Evolutionary conservation across 2,113 vertebrate genomes (phyloP).

Genomic region (Choloepus hoffmanni): DNA sequence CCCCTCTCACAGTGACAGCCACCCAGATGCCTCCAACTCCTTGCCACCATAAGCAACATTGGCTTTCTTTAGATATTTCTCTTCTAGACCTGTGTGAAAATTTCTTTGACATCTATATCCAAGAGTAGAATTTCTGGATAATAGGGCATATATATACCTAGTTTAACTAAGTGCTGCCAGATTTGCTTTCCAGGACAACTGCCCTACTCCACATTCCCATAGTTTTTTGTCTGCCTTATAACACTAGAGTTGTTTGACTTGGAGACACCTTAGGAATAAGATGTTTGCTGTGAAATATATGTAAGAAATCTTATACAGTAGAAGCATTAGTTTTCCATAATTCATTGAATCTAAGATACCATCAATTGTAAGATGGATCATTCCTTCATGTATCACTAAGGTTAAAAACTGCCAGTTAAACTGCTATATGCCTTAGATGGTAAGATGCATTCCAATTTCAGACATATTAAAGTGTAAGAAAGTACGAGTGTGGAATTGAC

Average conservation of each 20-base stretch:
- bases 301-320: background rate
- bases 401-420: slow-evolving; percentile 37
- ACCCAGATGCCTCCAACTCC: background rate
- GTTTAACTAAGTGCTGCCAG: background rate
- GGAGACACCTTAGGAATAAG: background rate
- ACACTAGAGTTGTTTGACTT: background rate
- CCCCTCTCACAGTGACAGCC: background rate
- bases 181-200: background rate
- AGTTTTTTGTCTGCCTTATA: background rate
- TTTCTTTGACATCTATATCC: background rate
- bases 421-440: background rate
- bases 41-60: background rate
- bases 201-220: background rate
- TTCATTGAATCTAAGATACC: background rate
- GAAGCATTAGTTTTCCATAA: background rate
- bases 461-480: background rate
- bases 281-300: background rate
- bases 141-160: background rate
- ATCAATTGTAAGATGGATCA: background rate
- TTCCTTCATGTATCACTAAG: background rate
- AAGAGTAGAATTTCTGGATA: background rate
- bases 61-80: background rate
- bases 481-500: background rate
- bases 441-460: background rate
- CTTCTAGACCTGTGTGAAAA: background rate